Evolutionary conservation across 2,113 vertebrate species (phyloP), one percentile per base, ranked within the genome.

Genomic region (Mastomys coucha): DNA sequence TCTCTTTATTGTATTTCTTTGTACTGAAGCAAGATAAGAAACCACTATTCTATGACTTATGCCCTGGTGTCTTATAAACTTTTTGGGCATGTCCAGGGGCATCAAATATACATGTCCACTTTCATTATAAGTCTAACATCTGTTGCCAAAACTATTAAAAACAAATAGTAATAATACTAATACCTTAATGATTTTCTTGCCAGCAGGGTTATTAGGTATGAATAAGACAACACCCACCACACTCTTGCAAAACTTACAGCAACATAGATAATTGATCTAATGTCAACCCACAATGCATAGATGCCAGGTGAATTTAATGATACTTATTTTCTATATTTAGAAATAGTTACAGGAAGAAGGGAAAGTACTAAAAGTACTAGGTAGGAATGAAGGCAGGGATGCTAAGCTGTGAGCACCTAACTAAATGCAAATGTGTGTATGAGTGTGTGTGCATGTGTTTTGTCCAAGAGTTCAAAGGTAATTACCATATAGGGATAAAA

Each of bases 131-230:
- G 51, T 20, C 78, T 76, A 94, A 88, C 39, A 95, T 88, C 73
- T 88, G 33, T 86, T 93, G 49, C 87, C 36, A 45, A 12, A 78
- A n/a, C 87, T 96, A 89, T 28, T 49, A 88, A 39, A 72, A 91
- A 70, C 39, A 81, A 31, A 85, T 56, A 92, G 16, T 45, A 88
- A 14, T 49, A 39, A 39, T 10, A 65, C 31, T 10, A 78, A 84
- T 53, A 1, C 1, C 6, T 49, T 92, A 26, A 7, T 28, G 70
- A 94, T 16, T 91, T 85, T 63, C 39, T 77, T 69, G 69, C 89
- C 58, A 89, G 92, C 51, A 58, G 73, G 33, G 8, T 70, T 42
- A 58, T 76, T 78, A 90, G 56, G 56, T 65, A 75, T 14, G 45
- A 17, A 86, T 88, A 51, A 90, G 84, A 81, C 28, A 76, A 19